phyloP scores from a whole-genome alignment of 2,888 invertebrate genomes.

The Drosophila siamana region DNA sequence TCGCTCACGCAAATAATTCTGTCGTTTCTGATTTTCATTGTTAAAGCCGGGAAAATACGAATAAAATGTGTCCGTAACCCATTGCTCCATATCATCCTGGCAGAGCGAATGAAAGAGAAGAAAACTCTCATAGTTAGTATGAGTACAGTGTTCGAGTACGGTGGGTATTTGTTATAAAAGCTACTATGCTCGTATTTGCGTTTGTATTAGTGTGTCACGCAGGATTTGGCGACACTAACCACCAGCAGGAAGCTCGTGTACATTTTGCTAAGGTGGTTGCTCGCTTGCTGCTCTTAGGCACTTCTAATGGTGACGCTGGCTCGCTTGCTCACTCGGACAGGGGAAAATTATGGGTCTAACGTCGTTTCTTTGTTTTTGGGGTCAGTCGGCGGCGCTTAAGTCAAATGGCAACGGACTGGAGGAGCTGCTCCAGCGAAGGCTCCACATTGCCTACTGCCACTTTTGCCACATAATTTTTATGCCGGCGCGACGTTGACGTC shows the following conservation, averaged over 20 bases:
- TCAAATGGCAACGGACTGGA: slow-evolving; percentile 42
- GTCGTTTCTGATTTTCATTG: slow-evolving; percentile 84
- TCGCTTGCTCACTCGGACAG: slow-evolving; percentile 3
- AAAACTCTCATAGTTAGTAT: slow-evolving; percentile 16
- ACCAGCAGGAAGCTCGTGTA: slow-evolving; percentile 82
- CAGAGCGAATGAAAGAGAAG: slow-evolving; percentile 28
- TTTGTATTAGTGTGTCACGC: slow-evolving; percentile 36
- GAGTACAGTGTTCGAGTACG: slow-evolving; percentile 15
- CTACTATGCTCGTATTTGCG: not conserved
- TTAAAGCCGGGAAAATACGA: slow-evolving; percentile 85
- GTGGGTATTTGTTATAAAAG: slow-evolving; percentile 25
- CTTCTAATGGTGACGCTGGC: slow-evolving; percentile 2
- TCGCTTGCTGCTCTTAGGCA: slow-evolving; percentile 1
- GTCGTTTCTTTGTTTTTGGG: slow-evolving; percentile 57
- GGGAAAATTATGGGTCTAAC: slow-evolving; percentile 58
- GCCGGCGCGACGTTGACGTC: slow-evolving; percentile 47
- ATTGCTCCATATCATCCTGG: slow-evolving; percentile 85
- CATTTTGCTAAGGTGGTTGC: slow-evolving; percentile 62
- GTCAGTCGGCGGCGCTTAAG: slow-evolving; percentile 59
- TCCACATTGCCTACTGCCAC: slow-evolving; percentile 71
- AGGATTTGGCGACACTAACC: slow-evolving; percentile 76
- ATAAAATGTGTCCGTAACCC: slow-evolving; percentile 85
- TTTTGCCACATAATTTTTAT: slow-evolving; percentile 76
- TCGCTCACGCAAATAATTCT: slow-evolving; percentile 81
- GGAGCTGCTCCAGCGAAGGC: slow-evolving; percentile 58